phyloP scores from a whole-genome alignment of 2,888 invertebrate species.

The Notocelia uddmanniana region DNA sequence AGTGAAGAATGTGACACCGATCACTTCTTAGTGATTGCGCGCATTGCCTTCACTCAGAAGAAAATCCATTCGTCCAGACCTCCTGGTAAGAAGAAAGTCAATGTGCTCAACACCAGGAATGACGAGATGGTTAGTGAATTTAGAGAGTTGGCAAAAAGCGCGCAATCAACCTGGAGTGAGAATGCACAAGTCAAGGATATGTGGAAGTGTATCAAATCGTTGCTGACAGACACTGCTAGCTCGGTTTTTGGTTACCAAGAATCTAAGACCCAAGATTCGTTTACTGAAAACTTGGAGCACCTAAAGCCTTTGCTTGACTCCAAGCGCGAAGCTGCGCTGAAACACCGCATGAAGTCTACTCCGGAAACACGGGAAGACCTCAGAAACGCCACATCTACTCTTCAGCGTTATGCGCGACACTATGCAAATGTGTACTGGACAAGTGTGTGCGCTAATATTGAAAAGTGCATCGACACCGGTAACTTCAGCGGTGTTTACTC shows the following conservation, averaged over 20 bases:
- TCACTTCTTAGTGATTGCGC: too few species aligned
- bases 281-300: neutral
- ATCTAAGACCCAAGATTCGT: neutral
- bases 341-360: neutral
- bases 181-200: neutral
- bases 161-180: neutral
- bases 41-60: too few species aligned
- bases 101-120: too few species aligned
- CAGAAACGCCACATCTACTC: neutral
- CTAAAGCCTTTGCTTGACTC: neutral
- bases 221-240: neutral
- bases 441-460: too few species aligned
- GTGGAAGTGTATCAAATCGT: neutral
- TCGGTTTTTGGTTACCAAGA: neutral
- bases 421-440: neutral
- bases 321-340: neutral
- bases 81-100: too few species aligned
- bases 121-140: too few species aligned
- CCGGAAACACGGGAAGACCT: neutral
- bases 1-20: too few species aligned
- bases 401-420: neutral
- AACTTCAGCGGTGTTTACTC: too few species aligned
- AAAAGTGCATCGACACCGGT: too few species aligned
- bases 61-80: too few species aligned
- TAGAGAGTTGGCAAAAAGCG: neutral